Conservation (phyloP, 2,797 vertebrate genomes). For the Xenentodon cancila region DNA sequence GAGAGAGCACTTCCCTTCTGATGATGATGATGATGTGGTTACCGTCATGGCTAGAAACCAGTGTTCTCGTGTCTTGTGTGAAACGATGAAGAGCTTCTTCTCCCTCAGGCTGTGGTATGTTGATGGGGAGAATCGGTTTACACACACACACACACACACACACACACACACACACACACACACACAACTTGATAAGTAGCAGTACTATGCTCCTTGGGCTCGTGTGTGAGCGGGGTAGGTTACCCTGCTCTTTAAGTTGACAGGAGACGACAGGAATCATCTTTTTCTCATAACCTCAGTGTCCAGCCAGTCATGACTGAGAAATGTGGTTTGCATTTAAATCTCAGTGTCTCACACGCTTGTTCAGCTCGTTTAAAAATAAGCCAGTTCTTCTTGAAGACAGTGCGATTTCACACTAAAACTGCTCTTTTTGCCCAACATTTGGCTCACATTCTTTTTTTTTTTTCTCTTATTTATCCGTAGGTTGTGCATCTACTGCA, state of each 20-base stretch:
- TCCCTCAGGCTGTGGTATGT: constrained; percentile 17
- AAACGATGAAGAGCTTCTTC: constrained; percentile 8
- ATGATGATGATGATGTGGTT: too few species aligned
- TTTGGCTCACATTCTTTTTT: constrained; percentile 1
- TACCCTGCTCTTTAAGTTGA: constrained; percentile 56
- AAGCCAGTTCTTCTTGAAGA: neutral
- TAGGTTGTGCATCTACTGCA: neutral
- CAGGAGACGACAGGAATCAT: constrained; percentile 51
- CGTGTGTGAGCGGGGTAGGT: constrained; percentile 64
- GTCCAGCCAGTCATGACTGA: constrained; percentile 5
- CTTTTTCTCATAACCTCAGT: constrained; percentile 40
- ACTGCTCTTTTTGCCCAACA: neutral
- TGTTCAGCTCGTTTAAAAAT: constrained; percentile 5
- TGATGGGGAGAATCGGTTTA: constrained; percentile 11
- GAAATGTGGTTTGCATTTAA: constrained; percentile 28
- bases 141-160: too few species aligned
- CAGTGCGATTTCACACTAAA: neutral
- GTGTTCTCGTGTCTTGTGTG: neutral
- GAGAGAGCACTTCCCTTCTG: too few species aligned
- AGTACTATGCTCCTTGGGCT: constrained; percentile 30
- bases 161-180: neutral
- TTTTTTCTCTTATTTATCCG: constrained; percentile 1
- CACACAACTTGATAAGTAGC: constrained; percentile 51
- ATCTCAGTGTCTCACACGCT: constrained; percentile 18
- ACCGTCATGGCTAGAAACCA: too few species aligned